phyloP scores from a whole-genome alignment of 2,797 vertebrate species.

The Hipposideros larvatus region DNA sequence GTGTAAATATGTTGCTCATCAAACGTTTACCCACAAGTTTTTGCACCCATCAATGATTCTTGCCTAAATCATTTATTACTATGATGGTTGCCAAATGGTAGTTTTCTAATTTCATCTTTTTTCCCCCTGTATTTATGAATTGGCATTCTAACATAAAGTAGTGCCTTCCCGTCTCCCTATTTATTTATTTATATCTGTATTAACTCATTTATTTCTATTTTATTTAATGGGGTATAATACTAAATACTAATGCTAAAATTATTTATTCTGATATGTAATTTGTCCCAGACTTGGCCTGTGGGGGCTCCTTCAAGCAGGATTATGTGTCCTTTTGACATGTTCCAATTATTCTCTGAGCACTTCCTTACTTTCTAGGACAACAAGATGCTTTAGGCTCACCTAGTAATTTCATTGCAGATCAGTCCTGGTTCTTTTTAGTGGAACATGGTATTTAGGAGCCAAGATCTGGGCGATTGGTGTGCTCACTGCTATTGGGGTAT shows the following conservation, averaged over 20 bases:
- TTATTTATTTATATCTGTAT: constrained; percentile 19
- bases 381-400: neutral
- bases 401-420: constrained; percentile 3
- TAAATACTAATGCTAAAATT: constrained; percentile 14
- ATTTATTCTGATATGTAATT: neutral
- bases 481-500: neutral
- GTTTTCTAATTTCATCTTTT: constrained; percentile 54
- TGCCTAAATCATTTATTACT: constrained; percentile 35
- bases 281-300: neutral
- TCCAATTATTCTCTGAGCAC: neutral
- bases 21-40: constrained; percentile 1
- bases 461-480: neutral
- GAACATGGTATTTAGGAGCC: constrained; percentile 56
- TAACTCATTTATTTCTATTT: neutral
- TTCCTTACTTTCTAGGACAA: constrained; percentile 7
- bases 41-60: neutral
- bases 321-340: neutral
- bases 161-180: neutral
- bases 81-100: neutral
- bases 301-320: neutral
- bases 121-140: neutral
- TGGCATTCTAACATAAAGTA: neutral
- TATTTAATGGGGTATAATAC: neutral
- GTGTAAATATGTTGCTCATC: constrained; percentile 27
- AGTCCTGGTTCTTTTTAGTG: neutral